Conservation (phyloP, 2,888 invertebrate species). For the Nesidiocoris tenuis region DNA sequence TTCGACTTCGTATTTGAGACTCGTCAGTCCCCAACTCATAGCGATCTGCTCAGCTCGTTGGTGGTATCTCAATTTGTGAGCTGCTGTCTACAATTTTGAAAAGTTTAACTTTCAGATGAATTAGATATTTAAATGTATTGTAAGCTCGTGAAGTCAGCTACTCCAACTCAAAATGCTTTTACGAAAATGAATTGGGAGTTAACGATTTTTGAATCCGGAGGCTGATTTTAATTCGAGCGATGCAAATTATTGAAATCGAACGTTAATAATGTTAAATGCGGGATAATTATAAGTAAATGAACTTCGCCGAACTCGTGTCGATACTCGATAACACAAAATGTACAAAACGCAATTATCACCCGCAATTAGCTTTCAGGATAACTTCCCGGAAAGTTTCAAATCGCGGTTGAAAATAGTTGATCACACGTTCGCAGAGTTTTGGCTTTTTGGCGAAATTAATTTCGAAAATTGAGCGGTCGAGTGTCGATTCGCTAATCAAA, state of each 20-base stretch:
- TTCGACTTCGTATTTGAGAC: constrained; percentile 53
- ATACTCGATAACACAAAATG: not conserved
- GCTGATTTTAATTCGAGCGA: no score
- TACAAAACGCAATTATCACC: not conserved
- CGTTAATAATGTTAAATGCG: no score
- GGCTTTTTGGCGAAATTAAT: not conserved
- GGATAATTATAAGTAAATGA: no score
- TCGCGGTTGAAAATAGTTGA: not conserved
- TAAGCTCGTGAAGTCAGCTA: no score
- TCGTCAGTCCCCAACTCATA: constrained; percentile 55
- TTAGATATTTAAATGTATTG: no score
- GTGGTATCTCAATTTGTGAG: constrained; percentile 53
- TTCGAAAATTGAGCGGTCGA: not conserved
- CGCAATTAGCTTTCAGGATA: not conserved
- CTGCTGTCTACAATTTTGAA: constrained; percentile 47
- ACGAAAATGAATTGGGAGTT: no score
- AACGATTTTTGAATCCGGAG: no score
- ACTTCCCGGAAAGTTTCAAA: not conserved
- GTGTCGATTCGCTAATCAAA: not conserved
- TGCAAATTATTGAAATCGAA: no score
- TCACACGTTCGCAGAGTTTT: not conserved
- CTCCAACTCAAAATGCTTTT: no score
- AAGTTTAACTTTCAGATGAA: not conserved
- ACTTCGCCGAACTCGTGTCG: no score
- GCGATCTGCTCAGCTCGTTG: constrained; percentile 53